A percentile compares a stretch with the other conserved stretches of the same genome.
Conservation (phyloP, 2,888 invertebrate species). For the Pachydiplax longipennis region DNA sequence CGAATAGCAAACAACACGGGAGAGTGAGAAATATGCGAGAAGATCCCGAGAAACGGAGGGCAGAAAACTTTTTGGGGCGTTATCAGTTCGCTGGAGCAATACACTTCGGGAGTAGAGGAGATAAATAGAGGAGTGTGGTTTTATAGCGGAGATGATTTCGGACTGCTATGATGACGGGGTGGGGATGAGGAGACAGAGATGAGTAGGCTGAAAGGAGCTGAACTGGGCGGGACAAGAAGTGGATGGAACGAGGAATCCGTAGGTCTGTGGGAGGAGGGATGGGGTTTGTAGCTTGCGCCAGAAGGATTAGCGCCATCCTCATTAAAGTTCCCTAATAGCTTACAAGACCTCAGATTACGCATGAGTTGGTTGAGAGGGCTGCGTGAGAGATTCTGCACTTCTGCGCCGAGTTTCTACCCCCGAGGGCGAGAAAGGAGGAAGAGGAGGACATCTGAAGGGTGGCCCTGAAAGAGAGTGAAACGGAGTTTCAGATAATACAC, state of each 20-base stretch:
- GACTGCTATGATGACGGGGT: neutral
- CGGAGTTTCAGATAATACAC: conserved; percentile 33
- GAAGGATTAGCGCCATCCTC: conserved; percentile 45
- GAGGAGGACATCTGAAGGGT: conserved; percentile 12
- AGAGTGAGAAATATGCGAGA: neutral
- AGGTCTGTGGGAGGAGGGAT: neutral
- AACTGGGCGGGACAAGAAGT: neutral
- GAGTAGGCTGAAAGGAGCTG: neutral
- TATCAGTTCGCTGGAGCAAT: too few species aligned
- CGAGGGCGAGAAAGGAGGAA: neutral
- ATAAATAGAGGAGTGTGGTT: neutral
- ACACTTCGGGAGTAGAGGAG: neutral
- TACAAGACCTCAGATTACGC: conserved; percentile 45
- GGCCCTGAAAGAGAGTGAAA: neutral
- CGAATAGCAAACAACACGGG: neutral
- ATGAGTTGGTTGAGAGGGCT: conserved; percentile 38
- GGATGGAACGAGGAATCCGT: neutral
- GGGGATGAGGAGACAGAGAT: neutral
- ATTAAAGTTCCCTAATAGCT: conserved; percentile 44
- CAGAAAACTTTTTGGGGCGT: neutral
- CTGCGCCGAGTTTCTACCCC: conserved; percentile 31
- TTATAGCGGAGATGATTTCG: too few species aligned
- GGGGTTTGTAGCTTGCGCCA: conserved; percentile 44
- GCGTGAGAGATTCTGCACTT: conserved; percentile 44
- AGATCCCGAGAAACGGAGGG: neutral